These are phyloP conservation scores for Apis laboriosa DNA, from an alignment of 1,140 invertebrate genomes.

Conservation along the genomic window DNA sequence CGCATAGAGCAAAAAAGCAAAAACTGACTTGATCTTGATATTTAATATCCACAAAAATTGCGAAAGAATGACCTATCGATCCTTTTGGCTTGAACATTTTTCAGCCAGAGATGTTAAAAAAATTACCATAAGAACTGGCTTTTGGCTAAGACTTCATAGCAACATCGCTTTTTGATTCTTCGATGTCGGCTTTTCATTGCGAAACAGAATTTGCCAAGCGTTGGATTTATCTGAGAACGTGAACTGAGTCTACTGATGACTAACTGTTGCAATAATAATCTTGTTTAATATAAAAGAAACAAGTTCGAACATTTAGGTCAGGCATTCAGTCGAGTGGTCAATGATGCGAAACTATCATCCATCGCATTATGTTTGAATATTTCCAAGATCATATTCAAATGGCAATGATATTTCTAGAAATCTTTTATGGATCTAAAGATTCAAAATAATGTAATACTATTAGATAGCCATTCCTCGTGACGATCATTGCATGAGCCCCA, in stretches of 20 bases:
- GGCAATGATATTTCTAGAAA: constrained; percentile 4
- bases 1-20: constrained; percentile 89
- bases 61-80: constrained; percentile 84
- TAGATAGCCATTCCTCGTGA: no score
- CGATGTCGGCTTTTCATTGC: constrained; percentile 77
- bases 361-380: constrained; percentile 84
- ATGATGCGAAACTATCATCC: constrained; percentile 89
- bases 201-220: constrained; percentile 79
- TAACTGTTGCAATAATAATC: constrained; percentile 83
- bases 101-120: constrained; percentile 85
- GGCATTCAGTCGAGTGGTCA: constrained; percentile 77
- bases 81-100: constrained; percentile 84
- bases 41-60: constrained; percentile 82
- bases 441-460: no score
- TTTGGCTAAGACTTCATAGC: constrained; percentile 59
- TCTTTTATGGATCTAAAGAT: no score
- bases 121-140: constrained; percentile 82
- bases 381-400: constrained; percentile 49
- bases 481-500: no score
- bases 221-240: constrained; percentile 33
- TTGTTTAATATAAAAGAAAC: constrained; percentile 88
- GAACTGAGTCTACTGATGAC: constrained; percentile 71
- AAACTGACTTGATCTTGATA: constrained; percentile 88
- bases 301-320: constrained; percentile 90
- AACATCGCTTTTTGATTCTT: constrained; percentile 84